Evolutionary conservation across 2,888 invertebrate species (phyloP).

Genomic region (Drosophila leonis): DNA sequence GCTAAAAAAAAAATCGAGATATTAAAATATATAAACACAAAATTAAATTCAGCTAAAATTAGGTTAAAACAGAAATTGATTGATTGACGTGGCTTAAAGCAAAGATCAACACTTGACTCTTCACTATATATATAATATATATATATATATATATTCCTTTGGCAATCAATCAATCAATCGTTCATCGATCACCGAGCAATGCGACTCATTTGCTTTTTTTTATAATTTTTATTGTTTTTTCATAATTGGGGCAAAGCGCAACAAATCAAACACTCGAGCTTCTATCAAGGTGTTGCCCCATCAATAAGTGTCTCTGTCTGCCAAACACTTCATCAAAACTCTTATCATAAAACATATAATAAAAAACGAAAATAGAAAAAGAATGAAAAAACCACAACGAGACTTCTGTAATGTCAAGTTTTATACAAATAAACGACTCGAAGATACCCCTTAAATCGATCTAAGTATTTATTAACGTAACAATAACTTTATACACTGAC

Average conservation of each 20-base stretch:
- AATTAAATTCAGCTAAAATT: not conserved
- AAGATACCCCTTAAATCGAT: not conserved
- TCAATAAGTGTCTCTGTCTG: conserved; percentile 64
- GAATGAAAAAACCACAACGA: not conserved
- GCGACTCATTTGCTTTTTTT: not conserved
- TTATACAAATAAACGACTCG: not conserved
- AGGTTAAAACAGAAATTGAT: not conserved
- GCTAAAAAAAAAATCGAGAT: not conserved
- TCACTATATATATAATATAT: not conserved
- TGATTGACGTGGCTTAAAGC: not conserved
- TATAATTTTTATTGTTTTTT: not conserved
- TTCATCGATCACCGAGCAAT: conserved; percentile 46
- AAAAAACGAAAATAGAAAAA: not conserved
- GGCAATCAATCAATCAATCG: conserved; percentile 27
- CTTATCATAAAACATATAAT: conserved; percentile 47
- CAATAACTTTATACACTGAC: too few species aligned
- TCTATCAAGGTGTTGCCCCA: conserved; percentile 47
- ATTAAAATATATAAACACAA: not conserved
- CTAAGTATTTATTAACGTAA: too few species aligned
- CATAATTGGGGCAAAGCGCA: conserved; percentile 37
- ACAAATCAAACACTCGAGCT: conserved; percentile 30
- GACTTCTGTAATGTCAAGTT: conserved; percentile 2
- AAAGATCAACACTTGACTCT: not conserved
- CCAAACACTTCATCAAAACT: conserved; percentile 58
- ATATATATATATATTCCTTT: not conserved